Percentiles rank a stretch among this genome's conserved stretches.
Conservation (phyloP, 2,113 vertebrate genomes). For the Saiga tatarica region DNA sequence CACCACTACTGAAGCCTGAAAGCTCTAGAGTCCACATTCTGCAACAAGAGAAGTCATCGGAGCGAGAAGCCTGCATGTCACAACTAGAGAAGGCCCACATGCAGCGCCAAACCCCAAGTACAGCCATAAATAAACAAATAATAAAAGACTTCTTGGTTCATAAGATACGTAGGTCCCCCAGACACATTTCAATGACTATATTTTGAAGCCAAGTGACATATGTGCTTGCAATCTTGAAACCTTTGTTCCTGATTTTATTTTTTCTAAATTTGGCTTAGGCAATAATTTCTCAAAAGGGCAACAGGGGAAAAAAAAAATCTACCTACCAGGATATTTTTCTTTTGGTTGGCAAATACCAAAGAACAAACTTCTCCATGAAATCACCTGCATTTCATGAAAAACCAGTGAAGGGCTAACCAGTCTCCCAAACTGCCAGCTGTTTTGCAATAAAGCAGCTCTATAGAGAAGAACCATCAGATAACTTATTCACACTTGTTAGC, state of each 20-base stretch:
- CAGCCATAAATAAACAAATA: background rate
- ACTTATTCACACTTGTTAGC: background rate
- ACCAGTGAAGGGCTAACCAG: background rate
- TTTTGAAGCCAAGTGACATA: background rate
- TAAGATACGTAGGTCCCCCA: background rate
- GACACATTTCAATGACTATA: background rate
- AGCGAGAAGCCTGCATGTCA: background rate
- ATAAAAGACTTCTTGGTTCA: background rate
- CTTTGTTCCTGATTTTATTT: background rate
- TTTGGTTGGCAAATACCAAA: conserved; percentile 46
- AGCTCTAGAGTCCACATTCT: background rate
- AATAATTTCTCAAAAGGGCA: conserved; percentile 1
- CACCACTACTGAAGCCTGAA: background rate
- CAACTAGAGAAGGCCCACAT: background rate
- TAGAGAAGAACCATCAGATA: background rate
- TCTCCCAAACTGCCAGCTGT: background rate
- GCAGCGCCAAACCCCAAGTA: background rate
- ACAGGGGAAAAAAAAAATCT: background rate
- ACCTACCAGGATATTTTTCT: conserved; percentile 34
- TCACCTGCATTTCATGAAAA: background rate
- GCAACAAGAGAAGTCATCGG: background rate
- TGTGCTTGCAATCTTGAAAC: background rate
- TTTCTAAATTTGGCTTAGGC: background rate
- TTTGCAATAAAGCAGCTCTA: background rate
- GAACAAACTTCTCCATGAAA: background rate